Conservation (phyloP, 2,888 invertebrate genomes). For the Tetranychus truncatus region DNA sequence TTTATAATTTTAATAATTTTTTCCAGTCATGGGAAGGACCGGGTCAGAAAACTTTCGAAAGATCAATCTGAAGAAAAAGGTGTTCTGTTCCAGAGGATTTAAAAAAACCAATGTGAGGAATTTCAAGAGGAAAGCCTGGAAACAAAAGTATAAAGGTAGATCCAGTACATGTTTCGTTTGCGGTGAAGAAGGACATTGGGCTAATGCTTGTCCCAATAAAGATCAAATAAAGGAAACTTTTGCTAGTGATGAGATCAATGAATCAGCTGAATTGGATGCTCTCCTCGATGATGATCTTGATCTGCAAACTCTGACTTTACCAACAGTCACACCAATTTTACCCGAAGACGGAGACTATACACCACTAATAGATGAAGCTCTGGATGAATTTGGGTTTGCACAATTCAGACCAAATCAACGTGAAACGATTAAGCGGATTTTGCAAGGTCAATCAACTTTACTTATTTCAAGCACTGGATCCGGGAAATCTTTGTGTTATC, state of each 20-base stretch:
- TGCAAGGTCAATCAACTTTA: not conserved
- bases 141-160: not conserved
- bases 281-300: not conserved
- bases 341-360: not conserved
- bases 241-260: not conserved
- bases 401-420: not conserved
- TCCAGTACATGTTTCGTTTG: not conserved
- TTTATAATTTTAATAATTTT: not conserved
- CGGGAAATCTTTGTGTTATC: conserved; percentile 39
- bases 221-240: not conserved
- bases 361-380: not conserved
- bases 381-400: not conserved
- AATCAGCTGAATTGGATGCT: not conserved
- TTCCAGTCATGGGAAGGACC: not conserved
- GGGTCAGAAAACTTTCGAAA: not conserved
- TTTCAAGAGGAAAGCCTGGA: not conserved
- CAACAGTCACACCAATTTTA: not conserved
- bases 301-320: not conserved
- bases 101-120: conserved; percentile 1
- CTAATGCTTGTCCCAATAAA: conserved; percentile 1
- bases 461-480: conserved; percentile 48
- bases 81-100: not conserved
- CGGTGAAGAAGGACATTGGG: not conserved
- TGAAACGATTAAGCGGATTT: not conserved
- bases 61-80: not conserved